A percentile compares a stretch with the other conserved stretches of the same genome.
Conservation (phyloP, 2,113 vertebrate species). For the Pterocles gutturalis region DNA sequence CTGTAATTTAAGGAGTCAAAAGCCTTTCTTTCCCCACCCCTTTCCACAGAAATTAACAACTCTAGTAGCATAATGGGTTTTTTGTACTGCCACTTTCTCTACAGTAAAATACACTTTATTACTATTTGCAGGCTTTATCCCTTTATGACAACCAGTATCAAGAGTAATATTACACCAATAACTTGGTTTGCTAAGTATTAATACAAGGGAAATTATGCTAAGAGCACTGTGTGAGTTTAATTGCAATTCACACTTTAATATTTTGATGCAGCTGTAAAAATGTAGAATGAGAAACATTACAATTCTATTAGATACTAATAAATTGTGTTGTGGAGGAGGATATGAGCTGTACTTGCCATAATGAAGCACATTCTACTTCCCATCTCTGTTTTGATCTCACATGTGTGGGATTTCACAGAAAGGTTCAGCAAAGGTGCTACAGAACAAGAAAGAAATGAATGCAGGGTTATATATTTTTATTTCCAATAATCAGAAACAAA, state of each 20-base stretch:
- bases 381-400: slow-evolving; percentile 20
- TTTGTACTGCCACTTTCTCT: slow-evolving; percentile 23
- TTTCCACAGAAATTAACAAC: slow-evolving; percentile 57
- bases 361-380: slow-evolving; percentile 30
- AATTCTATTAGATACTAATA: slow-evolving; percentile 75
- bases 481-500: slow-evolving; percentile 24
- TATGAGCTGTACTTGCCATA: slow-evolving; percentile 49
- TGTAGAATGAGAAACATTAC: slow-evolving; percentile 71
- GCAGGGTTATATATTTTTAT: not conserved
- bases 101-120: slow-evolving; percentile 65
- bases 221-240: slow-evolving; percentile 73
- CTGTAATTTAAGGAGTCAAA: slow-evolving; percentile 69
- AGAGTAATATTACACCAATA: slow-evolving; percentile 74
- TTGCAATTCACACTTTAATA: slow-evolving; percentile 73
- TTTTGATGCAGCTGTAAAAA: slow-evolving; percentile 78
- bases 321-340: slow-evolving; percentile 65
- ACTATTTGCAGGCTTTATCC: slow-evolving; percentile 64
- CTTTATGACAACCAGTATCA: slow-evolving; percentile 69
- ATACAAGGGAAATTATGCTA: slow-evolving; percentile 75
- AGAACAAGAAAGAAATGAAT: not conserved
- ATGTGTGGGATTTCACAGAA: not conserved
- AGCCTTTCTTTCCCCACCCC: not conserved
- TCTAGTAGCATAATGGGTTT: slow-evolving; percentile 22
- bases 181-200: slow-evolving; percentile 76
- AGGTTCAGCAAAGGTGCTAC: not conserved